Evolutionary conservation across 2,113 vertebrate species (phyloP).

Genomic region (Phrynocephalus versicolor): DNA sequence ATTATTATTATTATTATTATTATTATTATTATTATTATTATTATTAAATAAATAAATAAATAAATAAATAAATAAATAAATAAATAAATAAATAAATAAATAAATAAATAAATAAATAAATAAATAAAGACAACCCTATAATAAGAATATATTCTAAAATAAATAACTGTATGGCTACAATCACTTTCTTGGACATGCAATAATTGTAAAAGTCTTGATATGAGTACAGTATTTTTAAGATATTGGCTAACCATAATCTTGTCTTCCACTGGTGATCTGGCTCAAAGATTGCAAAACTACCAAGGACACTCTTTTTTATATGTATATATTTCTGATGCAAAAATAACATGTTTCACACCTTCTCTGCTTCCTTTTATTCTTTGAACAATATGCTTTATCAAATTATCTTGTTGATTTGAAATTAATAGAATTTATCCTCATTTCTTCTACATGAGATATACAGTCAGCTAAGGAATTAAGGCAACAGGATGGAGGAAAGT

Average conservation of each 20-base stretch:
- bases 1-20: too few relatives aligned
- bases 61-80: too few relatives aligned
- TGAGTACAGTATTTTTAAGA: conserved; percentile 50
- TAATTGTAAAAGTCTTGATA: conserved; percentile 37
- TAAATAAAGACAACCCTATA: neutral
- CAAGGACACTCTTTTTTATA: conserved; percentile 25
- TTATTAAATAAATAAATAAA: too few relatives aligned
- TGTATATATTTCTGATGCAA: neutral
- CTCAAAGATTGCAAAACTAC: neutral
- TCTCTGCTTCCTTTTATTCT: neutral
- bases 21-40: too few relatives aligned
- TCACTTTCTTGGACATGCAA: neutral
- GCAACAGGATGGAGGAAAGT: neutral
- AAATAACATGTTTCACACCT: conserved; percentile 13
- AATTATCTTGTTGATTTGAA: conserved; percentile 20
- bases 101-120: too few relatives aligned
- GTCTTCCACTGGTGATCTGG: conserved; percentile 46
- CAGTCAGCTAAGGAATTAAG: neutral
- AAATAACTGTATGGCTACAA: conserved; percentile 25
- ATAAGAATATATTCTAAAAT: conserved; percentile 17
- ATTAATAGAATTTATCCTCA: conserved; percentile 29
- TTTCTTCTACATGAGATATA: conserved; percentile 21
- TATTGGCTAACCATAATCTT: conserved; percentile 31
- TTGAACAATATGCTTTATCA: neutral
- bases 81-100: too few relatives aligned